Conservation (phyloP, 2,113 vertebrate species). For the Grus americana region DNA sequence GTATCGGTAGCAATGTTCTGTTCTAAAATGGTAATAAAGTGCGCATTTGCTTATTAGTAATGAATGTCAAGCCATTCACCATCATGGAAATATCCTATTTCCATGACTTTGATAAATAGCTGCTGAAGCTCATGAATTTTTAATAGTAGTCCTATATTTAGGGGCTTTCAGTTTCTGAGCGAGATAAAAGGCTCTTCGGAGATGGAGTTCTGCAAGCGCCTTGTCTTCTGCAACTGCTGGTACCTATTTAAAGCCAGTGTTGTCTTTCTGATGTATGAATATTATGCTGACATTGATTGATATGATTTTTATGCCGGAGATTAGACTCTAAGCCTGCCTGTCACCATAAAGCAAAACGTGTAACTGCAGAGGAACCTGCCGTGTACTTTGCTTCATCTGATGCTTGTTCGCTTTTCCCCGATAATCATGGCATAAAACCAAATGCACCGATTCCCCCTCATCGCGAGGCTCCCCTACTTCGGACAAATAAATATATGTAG, state of each 20-base stretch:
- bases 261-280: constrained; percentile 36
- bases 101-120: constrained; percentile 67
- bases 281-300: constrained; percentile 45
- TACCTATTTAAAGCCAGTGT: constrained; percentile 70
- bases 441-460: not conserved
- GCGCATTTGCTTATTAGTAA: constrained; percentile 56
- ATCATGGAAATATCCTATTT: constrained; percentile 66
- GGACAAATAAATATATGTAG: too few species aligned
- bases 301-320: constrained; percentile 1
- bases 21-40: constrained; percentile 55
- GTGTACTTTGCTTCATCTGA: not conserved
- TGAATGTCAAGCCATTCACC: constrained; percentile 62
- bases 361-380: not conserved
- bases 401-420: not conserved
- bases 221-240: constrained; percentile 29
- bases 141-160: constrained; percentile 77
- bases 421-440: accelerated
- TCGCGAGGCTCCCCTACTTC: not conserved
- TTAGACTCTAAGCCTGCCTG: constrained; percentile 19
- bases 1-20: not conserved
- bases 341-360: not conserved
- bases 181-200: constrained; percentile 65
- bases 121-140: constrained; percentile 73
- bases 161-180: constrained; percentile 67
- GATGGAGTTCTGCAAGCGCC: constrained; percentile 27